Evolutionary conservation across 2,888 invertebrate genomes (phyloP).

Genomic region (Cyclophora albipunctata): DNA sequence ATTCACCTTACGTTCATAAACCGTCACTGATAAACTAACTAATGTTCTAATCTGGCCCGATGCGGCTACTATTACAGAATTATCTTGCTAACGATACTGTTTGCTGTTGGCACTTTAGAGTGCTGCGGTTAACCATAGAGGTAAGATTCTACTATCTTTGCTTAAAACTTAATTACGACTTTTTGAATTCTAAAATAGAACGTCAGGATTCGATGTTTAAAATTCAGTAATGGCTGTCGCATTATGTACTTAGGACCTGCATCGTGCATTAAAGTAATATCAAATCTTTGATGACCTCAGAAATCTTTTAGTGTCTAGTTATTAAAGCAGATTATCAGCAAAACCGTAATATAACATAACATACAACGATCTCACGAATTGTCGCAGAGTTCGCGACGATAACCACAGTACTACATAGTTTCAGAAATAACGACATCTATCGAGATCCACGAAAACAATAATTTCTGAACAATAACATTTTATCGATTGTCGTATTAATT

Average conservation of each 20-base stretch:
- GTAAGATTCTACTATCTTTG: no score
- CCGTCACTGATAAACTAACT: slow-evolving; percentile 57
- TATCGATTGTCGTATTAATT: slow-evolving; percentile 65
- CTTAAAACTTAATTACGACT: no score
- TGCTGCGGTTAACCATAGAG: no score
- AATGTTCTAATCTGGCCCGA: slow-evolving; percentile 42
- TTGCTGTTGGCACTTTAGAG: slow-evolving; percentile 1
- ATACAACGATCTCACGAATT: slow-evolving; percentile 58
- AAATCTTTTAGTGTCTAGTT: background rate
- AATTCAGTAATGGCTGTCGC: no score
- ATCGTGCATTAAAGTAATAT: no score
- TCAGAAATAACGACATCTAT: slow-evolving; percentile 58
- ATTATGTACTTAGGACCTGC: no score
- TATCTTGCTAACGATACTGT: slow-evolving; percentile 3
- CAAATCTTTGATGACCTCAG: no score
- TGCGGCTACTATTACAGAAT: slow-evolving; percentile 11
- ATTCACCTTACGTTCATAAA: slow-evolving; percentile 43
- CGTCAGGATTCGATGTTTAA: no score
- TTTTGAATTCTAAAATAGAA: no score
- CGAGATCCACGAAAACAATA: slow-evolving; percentile 72
- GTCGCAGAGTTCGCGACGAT: slow-evolving; percentile 52
- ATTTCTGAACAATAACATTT: slow-evolving; percentile 59
- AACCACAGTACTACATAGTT: slow-evolving; percentile 44
- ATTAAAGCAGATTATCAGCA: slow-evolving; percentile 6
- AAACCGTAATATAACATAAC: slow-evolving; percentile 23